Percentiles rank a stretch among this genome's conserved stretches.
These are phyloP conservation scores for Todiramphus saurophagus DNA, from an alignment of 2,113 vertebrate species.

Conservation along the genomic window DNA sequence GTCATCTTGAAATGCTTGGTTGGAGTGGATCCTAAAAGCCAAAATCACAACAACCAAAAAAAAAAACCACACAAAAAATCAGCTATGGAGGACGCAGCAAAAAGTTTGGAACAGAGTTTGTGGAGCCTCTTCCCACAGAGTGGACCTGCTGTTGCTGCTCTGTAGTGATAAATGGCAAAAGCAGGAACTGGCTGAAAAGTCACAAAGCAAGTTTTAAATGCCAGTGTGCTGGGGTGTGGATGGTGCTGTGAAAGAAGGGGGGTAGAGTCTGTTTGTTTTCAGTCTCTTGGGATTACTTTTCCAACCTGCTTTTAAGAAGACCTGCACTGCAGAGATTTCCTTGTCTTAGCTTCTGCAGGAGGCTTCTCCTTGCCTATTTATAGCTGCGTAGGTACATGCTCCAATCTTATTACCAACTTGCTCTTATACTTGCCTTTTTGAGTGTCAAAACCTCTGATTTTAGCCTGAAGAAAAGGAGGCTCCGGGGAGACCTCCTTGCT, in stretches of 20 bases:
- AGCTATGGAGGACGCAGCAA: background rate
- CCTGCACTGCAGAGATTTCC: background rate
- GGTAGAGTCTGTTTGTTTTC: background rate
- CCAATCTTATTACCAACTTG: background rate
- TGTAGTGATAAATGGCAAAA: background rate
- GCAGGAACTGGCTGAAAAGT: background rate
- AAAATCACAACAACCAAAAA: background rate
- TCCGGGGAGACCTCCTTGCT: background rate
- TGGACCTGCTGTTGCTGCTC: background rate
- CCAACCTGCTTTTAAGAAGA: background rate
- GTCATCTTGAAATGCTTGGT: background rate
- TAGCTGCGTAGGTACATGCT: background rate
- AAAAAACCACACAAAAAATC: background rate
- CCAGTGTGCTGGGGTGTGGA: rapidly evolving
- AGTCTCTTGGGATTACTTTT: background rate
- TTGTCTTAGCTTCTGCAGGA: background rate
- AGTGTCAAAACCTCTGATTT: background rate
- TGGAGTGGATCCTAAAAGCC: background rate
- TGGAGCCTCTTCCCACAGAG: background rate
- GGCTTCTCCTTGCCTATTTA: background rate
- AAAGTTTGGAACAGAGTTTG: background rate
- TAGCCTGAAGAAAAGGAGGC: background rate
- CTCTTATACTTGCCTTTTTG: background rate
- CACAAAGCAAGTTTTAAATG: background rate
- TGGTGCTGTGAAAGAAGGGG: background rate